Conservation (phyloP, 2,888 invertebrate genomes). For the Cephalotes varians region DNA sequence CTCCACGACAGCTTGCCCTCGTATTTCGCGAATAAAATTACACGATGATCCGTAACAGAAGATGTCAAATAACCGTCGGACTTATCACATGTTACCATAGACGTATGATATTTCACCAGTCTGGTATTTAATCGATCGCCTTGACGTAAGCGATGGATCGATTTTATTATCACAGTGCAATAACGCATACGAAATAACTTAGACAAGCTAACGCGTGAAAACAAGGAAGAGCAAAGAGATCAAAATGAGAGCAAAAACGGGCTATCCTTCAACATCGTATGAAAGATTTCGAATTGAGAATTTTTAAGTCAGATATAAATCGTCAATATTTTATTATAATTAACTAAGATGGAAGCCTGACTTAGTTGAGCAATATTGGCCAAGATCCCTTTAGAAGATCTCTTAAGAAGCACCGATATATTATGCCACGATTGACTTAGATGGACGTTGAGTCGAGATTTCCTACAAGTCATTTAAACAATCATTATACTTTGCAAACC, state of each 20-base stretch:
- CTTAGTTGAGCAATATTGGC: not conserved
- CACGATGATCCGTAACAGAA: constrained; percentile 30
- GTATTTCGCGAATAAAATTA: constrained; percentile 44
- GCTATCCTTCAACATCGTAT: not conserved
- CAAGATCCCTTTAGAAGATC: not conserved
- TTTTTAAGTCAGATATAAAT: not conserved
- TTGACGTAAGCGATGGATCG: constrained; percentile 34
- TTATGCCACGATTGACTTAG: not conserved
- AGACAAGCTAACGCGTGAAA: not conserved
- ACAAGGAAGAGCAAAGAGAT: not conserved
- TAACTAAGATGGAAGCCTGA: not conserved
- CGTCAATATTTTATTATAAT: not conserved
- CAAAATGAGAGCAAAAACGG: not conserved
- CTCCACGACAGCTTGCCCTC: constrained; percentile 4
- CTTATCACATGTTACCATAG: constrained; percentile 30
- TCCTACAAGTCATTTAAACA: constrained; percentile 44
- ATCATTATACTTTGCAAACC: constrained; percentile 17
- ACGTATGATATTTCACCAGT: constrained; percentile 50
- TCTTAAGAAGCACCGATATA: constrained; percentile 27
- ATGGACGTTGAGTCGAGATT: constrained; percentile 19
- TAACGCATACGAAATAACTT: constrained; percentile 21
- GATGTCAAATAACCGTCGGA: constrained; percentile 46
- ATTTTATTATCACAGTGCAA: constrained; percentile 25
- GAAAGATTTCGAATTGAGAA: not conserved
- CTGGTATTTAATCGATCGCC: constrained; percentile 47